Base-by-base conservation (phyloP, 2,888 invertebrate species). In the Hirtodrosophila histrioides region DNA sequence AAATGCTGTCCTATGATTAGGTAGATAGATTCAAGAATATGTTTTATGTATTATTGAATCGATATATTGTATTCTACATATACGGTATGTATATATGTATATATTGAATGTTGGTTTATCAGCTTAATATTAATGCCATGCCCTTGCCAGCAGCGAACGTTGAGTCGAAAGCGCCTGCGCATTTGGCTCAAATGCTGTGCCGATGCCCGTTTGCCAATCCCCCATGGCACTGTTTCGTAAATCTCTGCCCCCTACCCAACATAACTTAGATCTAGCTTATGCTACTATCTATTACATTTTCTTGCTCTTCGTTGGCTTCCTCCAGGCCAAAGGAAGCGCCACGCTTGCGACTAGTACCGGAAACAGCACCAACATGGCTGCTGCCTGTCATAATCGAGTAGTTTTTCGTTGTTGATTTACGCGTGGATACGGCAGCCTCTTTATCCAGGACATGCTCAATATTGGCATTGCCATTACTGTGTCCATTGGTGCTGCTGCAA, bases 301-400 rank as follows among this genome's bases (percentile, higher is more conserved):
- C 56, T 17, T 63, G 50, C 44, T 61, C 53, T 10, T 70, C 72
- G 4, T 53, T 68, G 33, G 53, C 60, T 10, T 77, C 80, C 1
- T 81, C 86, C 33, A 56, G 39, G 6, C 48, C 44, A 36, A 57
- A 41, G 7, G 72, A 69, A 3, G 70, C 17, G 4, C 11, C 61
- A 1, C 69, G 69, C 37, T 81, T 88, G 44, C 69, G 81, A 55
- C 43, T 68, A 37, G 35, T 45, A 3, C 27, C 60, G 27, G 4
- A n/a, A 23, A 29, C 50, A 3, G 41, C 10, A 29, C 43, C 9
- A 6, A 48, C n/a, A 27, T 27, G 4, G 27, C 6, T 27, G 12
- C 77, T 61, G 9, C 80, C 80, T 9, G 82, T 85, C 89, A 90
- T 90, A 36, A 90, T 90, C 5, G 90, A 90, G 53, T 88, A 87